Evolutionary conservation across 2,113 vertebrate genomes (phyloP).

Genomic region (Anser brachyrhynchus): DNA sequence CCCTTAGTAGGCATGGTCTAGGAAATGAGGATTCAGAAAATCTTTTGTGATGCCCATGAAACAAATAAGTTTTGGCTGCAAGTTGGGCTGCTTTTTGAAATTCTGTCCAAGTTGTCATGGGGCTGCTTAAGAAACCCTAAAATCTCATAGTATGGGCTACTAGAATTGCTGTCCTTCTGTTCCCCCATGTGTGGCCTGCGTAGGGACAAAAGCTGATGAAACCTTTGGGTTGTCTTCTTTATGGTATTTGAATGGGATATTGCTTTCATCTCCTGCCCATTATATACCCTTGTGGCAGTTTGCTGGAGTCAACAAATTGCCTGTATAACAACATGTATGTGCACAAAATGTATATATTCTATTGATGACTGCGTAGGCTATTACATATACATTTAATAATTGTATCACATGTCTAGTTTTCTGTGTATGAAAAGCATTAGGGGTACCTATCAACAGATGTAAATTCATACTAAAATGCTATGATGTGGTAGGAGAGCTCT

Average conservation of each 20-base stretch:
- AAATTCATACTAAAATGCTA: conserved; percentile 15
- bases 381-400: background rate
- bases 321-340: background rate
- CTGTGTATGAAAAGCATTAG: background rate
- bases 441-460: conserved; percentile 28
- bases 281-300: background rate
- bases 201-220: background rate
- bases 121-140: background rate
- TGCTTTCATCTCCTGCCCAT: background rate
- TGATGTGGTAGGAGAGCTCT: conserved; percentile 44
- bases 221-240: background rate
- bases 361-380: background rate
- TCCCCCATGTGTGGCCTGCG: background rate
- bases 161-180: background rate
- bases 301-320: background rate
- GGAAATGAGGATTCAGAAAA: background rate
- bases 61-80: background rate
- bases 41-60: background rate
- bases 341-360: background rate
- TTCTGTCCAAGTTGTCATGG: background rate
- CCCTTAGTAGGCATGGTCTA: background rate
- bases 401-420: conserved; percentile 12
- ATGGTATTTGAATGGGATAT: background rate
- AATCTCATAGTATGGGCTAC: background rate
- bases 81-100: background rate